These are phyloP conservation scores for Folsomia manolachei DNA, from an alignment of 2,888 invertebrate genomes.

Conservation along the genomic window DNA sequence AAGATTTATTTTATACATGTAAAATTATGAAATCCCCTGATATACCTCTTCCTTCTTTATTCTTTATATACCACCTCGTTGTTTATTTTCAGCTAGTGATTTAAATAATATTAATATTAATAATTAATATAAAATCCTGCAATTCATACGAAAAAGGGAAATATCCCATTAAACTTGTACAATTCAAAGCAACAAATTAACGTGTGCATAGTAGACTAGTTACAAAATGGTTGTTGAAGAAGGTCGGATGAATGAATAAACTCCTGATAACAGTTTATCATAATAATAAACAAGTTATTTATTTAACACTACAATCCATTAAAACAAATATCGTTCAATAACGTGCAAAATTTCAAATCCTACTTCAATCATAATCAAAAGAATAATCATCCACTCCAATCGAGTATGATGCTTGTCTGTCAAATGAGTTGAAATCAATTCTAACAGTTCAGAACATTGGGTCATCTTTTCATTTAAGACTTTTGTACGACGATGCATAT, in stretches of 20 bases:
- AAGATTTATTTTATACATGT: conserved; percentile 18
- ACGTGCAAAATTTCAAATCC: conserved; percentile 78
- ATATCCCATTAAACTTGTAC: too few relatives aligned
- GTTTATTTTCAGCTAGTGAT: too few relatives aligned
- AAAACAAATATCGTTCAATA: conserved; percentile 60
- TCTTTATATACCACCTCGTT: neutral
- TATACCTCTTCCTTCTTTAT: neutral
- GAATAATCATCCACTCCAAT: conserved; percentile 96
- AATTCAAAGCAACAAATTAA: neutral
- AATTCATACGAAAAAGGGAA: too few relatives aligned
- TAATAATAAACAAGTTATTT: neutral
- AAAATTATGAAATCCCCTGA: neutral
- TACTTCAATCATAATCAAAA: conserved; percentile 92
- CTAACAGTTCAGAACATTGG: conserved; percentile 89
- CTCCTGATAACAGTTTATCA: conserved; percentile 16
- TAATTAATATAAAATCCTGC: too few relatives aligned
- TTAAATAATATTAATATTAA: too few relatives aligned
- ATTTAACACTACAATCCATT: neutral
- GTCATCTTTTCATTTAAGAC: conserved; percentile 93
- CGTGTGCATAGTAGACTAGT: too few relatives aligned
- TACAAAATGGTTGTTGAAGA: too few relatives aligned
- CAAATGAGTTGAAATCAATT: conserved; percentile 81
- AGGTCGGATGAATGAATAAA: conserved; percentile 16
- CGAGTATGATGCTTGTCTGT: conserved; percentile 89
- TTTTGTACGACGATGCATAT: conserved; percentile 78